Evolutionary conservation across 2,113 vertebrate species (phyloP), one percentile per base, ranked within the genome.

Genomic region (Petaurus breviceps): DNA sequence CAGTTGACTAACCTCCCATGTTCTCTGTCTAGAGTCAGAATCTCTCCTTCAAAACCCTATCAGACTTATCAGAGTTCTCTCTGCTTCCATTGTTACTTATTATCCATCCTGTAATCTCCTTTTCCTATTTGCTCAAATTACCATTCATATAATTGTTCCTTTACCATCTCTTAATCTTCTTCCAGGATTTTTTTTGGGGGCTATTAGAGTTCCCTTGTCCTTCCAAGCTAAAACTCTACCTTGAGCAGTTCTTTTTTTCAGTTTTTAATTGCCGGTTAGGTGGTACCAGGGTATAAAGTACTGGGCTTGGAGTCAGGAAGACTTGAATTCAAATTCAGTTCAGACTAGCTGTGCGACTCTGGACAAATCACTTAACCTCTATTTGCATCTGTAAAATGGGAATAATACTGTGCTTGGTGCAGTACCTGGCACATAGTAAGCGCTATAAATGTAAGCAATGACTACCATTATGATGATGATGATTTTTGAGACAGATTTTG

Each of bases 61-160:
- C 23, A 43, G 16, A 43, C 19, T 8, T 37, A 43, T 84, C 14
- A 43, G n/a, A 43, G 68, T 23, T 84, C n/a, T 84, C n/a, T 84
- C 19, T 43, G 8, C n/a, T 43, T 84, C 1, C 68, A 84, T 84
- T 84, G 68, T 84, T 0, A 31, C 31, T 84, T 84, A 84, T 84
- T 77, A 77, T 12, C 68, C 37, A 77, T 77, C 37, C 37, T 84
- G n/a, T 84, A 8, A 84, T 55, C 50, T 77, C 0, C 55, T 94
- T 94, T 90, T 93, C 54, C 94, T 95, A 31, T 50, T 51, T 2
- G 8, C 2, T 94, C 92, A 92, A 92, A 10, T 96, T 93, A 92
- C 90, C n/a, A 50, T 96, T 90, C 92, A 96, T 52, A 23, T 28
- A 54, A 47, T 92, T 37, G 16, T 93, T 96, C 92, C 92, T 51